Evolutionary conservation across 2,797 vertebrate species (phyloP), one percentile per base, ranked within the genome.

Genomic region (Picus viridis): DNA sequence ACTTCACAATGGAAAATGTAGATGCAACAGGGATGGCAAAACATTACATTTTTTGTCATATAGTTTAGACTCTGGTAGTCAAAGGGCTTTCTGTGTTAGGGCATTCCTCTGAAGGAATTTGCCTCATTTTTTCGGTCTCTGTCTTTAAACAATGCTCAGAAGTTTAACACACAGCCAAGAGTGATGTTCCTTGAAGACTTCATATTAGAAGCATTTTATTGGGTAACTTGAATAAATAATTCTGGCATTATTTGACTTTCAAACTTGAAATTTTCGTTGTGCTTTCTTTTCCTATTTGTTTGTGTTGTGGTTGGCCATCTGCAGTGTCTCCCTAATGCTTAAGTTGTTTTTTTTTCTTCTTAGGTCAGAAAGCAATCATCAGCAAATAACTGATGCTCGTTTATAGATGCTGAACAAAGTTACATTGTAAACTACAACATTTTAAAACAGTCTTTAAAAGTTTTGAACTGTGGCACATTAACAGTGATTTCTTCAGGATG

Each of bases 81-180:
- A 87, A 77, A 54, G 1, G 1, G 2, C 24, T 53, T 75, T 77
- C 16, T 64, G 5, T 45, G 5, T 39, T 39, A 39, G 4, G 3
- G 7, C 36, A 36, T 23, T 81, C 20, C 54, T 61, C 27, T 51
- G n/a, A 65, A 74, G 17, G 17, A 64, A 49, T 10, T 51, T n/a
- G 39, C 4, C 4, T 73, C 1, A 1, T 0, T 16, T 51, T 68
- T 72, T 27, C 30, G 0, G 3, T 73, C 12, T 72, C 3, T 41
- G 32, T 81, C 75, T 69, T 61, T 19, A 27, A 59, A 18, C 6
- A 39, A 16, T 29, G 18, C 13, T 85, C 17, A 77, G 15, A 83
- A 91, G 64, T 12, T 4, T 68, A 45, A 10, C 5, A 59, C 32
- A 19, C 18, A 3, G 1, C 15, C 39, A 56, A 3, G 17, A 73